Percentiles rank a stretch among this genome's conserved stretches.
These are phyloP conservation scores for Gibbula magus DNA, from an alignment of 2,888 invertebrate genomes.

Conservation along the genomic window DNA sequence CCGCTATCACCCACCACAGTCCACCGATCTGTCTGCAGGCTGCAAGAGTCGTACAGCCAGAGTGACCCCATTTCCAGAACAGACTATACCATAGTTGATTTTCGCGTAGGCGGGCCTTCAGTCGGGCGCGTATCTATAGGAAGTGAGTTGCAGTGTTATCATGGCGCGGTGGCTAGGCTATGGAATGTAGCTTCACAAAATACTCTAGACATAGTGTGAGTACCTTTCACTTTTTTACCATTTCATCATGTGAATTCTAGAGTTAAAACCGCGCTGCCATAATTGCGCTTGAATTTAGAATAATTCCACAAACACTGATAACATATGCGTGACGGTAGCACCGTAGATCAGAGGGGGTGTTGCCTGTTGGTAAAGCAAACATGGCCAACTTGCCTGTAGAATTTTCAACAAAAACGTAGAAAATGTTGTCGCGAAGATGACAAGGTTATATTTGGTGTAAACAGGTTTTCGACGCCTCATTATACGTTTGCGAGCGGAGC, in stretches of 20 bases:
- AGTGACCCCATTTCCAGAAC: not conserved
- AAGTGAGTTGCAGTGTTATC: not conserved
- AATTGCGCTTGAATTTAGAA: not conserved
- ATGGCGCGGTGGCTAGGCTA: not conserved
- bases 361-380: not conserved
- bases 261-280: not conserved
- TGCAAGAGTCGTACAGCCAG: not conserved
- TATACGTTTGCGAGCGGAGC: no score
- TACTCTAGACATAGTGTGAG: not conserved
- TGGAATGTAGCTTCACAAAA: not conserved
- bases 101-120: not conserved
- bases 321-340: not conserved
- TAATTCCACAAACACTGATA: not conserved
- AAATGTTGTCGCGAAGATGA: not conserved
- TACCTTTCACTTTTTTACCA: not conserved
- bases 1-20: no score
- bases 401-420: not conserved
- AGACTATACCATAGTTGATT: conserved; percentile 13
- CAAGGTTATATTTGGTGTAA: not conserved
- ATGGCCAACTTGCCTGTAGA: not conserved
- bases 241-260: not conserved
- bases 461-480: no score
- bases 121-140: not conserved
- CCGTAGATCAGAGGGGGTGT: not conserved
- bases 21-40: no score